Evolutionary conservation across 2,797 vertebrate species (phyloP), one percentile per base, ranked within the genome.

Genomic region (Enteromius fasciolatus): DNA sequence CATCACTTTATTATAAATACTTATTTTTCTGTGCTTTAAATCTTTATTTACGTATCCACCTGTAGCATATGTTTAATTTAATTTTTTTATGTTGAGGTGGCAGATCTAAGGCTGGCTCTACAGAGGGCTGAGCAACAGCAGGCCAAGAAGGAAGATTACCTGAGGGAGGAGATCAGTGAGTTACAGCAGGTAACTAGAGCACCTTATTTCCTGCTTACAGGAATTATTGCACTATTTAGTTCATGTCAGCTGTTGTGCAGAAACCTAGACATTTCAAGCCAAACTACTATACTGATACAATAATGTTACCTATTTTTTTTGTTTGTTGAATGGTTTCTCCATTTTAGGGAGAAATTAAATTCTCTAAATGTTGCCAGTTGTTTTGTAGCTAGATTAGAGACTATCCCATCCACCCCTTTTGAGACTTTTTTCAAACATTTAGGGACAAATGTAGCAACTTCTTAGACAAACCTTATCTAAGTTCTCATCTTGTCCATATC

Each of bases 101-200:
- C 95, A 50, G 97, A 99, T 90, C 92, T 99, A 86, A 95, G 98
- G 86, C 8, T 97, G 88, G 96, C 96, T 0, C 89, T 99, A 83
- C 98, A 99, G 86, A 95, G 97, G 67, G 95, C 96, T 23, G 98
- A 99, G 82, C 98, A 99, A 80, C 95, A 98, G 83, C 95, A 97
- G 89, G 98, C 95, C 69, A 96, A 97, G 74, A 99, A 97, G 87
- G 98, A 99, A 87, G 98, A 99, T 91, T 99, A 98, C 92, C 92
- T 99, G 54, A 95, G 97, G n/a, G 97, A 99, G 82, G 98, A 99
- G 92, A 97, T 99, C 33, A 85, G 93, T 87, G 97, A 99, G 87
- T 93, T 98, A 18, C 98, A 99, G 52, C 96, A 98, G 97, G 98
- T 99, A 86, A 77, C 15, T 23, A 17, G 18, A 36, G 20, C 41